A percentile compares a stretch with the other conserved stretches of the same genome.
Conservation (phyloP, 2,113 vertebrate genomes). For the Noctilio leporinus region DNA sequence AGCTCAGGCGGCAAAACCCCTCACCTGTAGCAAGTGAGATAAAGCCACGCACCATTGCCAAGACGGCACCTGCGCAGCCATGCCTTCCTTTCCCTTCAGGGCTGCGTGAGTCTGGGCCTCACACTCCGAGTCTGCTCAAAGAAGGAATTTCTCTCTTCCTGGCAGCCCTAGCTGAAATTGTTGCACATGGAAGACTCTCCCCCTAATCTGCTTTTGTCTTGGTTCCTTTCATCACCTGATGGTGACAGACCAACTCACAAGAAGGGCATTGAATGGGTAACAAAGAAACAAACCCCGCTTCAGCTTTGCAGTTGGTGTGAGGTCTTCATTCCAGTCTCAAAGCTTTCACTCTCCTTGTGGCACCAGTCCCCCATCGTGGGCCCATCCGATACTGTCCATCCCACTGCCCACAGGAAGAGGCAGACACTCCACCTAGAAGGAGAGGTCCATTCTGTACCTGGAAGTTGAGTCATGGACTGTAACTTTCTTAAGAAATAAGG, state of each 20-base stretch:
- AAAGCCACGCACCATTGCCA: not conserved
- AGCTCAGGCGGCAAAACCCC: not conserved
- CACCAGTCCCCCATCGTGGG: not conserved
- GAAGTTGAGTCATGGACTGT: not conserved
- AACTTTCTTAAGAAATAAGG: not conserved
- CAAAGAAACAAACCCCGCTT: not conserved
- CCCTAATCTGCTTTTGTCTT: not conserved
- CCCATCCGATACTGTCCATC: rapidly evolving
- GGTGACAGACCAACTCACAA: not conserved
- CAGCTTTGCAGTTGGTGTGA: not conserved
- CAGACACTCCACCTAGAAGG: not conserved
- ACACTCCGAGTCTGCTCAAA: not conserved
- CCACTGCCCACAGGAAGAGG: not conserved
- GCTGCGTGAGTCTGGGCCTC: not conserved
- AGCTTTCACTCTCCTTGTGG: not conserved
- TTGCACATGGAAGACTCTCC: not conserved
- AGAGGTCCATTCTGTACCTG: not conserved
- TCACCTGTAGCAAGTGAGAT: not conserved
- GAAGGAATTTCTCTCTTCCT: not conserved
- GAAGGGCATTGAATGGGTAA: not conserved
- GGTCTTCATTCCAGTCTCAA: not conserved
- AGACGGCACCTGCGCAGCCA: not conserved
- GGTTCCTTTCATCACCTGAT: not conserved
- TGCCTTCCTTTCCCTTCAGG: not conserved
- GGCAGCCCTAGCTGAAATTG: not conserved